Evolutionary conservation across 2,113 vertebrate species (phyloP).

Genomic region (Ctenodactylus gundi): DNA sequence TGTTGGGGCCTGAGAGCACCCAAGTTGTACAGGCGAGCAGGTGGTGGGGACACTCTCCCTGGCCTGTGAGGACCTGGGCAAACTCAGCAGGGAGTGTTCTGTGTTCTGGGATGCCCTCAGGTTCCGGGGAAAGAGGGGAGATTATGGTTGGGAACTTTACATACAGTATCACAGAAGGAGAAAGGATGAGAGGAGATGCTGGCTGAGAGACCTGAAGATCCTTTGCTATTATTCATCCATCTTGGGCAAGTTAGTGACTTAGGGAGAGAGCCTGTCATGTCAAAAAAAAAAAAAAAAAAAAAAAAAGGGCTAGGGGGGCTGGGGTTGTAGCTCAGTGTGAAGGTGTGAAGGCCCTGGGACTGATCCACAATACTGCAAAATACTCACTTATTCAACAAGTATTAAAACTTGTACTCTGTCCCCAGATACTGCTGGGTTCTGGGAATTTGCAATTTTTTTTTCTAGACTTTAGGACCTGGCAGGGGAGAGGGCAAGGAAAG

Average conservation of each 20-base stretch:
- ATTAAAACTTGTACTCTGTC: neutral
- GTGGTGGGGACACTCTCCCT: fast-evolving
- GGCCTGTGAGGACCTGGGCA: neutral
- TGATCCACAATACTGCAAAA: neutral
- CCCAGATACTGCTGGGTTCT: neutral
- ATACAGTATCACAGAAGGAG: neutral
- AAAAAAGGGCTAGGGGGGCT: no score
- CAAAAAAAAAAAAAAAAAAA: no score
- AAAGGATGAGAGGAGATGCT: neutral
- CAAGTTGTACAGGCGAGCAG: neutral
- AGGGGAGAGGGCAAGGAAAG: neutral
- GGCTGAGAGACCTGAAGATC: neutral
- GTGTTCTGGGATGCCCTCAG: neutral
- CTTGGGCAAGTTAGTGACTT: no score
- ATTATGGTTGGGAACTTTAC: neutral
- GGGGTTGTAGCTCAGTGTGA: no score
- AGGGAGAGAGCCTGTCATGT: no score
- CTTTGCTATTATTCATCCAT: neutral
- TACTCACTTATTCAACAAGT: neutral
- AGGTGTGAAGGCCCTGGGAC: no score
- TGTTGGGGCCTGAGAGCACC: neutral
- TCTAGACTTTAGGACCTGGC: neutral
- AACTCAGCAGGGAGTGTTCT: neutral
- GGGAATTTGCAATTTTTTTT: neutral
- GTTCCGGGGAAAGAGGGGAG: neutral